Percentiles rank a stretch among this genome's conserved stretches.
Conservation (phyloP, 2,797 vertebrate species). For the Onychomys arenicola region DNA sequence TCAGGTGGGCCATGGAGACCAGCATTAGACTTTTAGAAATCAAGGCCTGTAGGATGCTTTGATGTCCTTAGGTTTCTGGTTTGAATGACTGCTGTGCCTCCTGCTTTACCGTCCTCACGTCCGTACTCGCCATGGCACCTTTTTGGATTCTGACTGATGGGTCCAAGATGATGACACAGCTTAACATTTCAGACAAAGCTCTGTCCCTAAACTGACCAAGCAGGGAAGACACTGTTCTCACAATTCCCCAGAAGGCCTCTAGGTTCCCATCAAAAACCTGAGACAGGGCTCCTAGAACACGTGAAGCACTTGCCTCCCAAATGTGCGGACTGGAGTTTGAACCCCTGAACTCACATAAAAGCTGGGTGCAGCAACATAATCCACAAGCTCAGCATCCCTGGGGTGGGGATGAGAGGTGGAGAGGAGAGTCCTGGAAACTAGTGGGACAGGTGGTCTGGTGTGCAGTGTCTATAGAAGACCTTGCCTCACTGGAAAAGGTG, state of each 20-base stretch:
- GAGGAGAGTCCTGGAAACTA: neutral
- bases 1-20: neutral
- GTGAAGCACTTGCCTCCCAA: too few species aligned
- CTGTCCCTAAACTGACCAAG: neutral
- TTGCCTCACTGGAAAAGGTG: neutral
- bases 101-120: neutral
- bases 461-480: neutral
- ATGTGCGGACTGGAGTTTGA: neutral
- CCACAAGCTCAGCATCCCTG: neutral
- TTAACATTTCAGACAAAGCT: neutral
- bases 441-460: neutral
- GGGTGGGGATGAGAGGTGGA: neutral
- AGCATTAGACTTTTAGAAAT: neutral
- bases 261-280: neutral
- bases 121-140: rapidly evolving
- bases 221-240: neutral
- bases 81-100: neutral
- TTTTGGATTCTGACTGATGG: neutral
- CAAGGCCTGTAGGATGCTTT: neutral
- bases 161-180: neutral
- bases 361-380: too few species aligned
- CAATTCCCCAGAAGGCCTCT: neutral
- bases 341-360: neutral
- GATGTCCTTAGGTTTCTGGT: neutral
- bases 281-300: neutral